Conservation (phyloP, 1,140 invertebrate genomes). For the Protaetia brevitarsis region DNA sequence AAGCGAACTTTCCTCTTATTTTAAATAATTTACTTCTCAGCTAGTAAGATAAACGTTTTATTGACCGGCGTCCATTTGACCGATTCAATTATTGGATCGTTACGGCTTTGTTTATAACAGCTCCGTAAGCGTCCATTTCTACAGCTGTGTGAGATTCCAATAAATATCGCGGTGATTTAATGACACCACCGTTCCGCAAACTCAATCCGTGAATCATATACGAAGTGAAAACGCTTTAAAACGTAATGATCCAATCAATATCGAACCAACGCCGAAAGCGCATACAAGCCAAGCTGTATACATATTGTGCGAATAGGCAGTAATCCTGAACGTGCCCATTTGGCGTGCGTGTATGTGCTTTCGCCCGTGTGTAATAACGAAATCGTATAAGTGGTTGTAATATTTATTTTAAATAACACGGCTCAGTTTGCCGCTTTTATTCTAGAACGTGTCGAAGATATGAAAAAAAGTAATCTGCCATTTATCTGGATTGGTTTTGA, state of each 20-base stretch:
- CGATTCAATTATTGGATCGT: not conserved
- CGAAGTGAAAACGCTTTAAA: conserved; percentile 14
- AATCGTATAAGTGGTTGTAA: not conserved
- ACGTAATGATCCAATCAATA: conserved; percentile 14
- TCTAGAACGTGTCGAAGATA: not conserved
- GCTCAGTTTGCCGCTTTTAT: conserved; percentile 4
- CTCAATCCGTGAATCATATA: conserved; percentile 8
- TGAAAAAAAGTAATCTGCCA: not conserved
- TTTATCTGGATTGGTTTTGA: conserved; percentile 7
- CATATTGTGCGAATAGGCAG: too few relatives aligned
- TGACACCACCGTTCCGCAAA: not conserved
- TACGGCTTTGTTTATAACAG: not conserved
- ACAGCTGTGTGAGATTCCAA: not conserved
- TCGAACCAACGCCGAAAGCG: not conserved
- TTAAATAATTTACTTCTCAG: too few relatives aligned
- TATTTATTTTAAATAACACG: conserved; percentile 15
- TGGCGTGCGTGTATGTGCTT: not conserved
- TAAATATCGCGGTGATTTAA: conserved; percentile 13
- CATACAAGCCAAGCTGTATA: not conserved
- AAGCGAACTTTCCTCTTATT: too few relatives aligned
- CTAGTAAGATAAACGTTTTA: too few relatives aligned
- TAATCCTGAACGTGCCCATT: not conserved
- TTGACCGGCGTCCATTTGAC: not conserved
- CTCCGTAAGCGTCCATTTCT: not conserved
- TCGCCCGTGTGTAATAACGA: not conserved